These are phyloP conservation scores for Eledone cirrhosa DNA, from an alignment of 2,888 invertebrate genomes.

Conservation along the genomic window DNA sequence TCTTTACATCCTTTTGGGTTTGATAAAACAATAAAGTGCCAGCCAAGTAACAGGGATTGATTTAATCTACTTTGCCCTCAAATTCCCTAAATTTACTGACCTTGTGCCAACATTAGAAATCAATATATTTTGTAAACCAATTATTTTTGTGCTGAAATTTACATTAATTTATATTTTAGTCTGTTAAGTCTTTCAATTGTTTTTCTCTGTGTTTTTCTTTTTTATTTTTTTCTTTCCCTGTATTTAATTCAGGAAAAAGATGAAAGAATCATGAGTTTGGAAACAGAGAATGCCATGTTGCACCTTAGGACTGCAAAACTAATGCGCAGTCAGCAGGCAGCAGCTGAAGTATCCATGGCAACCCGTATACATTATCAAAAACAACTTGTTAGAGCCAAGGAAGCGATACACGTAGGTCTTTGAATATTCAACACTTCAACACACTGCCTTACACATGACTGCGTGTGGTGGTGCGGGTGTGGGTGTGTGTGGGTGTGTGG, in stretches of 20 bases:
- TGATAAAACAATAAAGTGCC: too few relatives aligned
- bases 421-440: too few relatives aligned
- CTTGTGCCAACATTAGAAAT: neutral
- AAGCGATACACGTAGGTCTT: too few relatives aligned
- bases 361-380: constrained; percentile 20
- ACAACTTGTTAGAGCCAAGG: neutral
- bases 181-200: neutral
- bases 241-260: constrained; percentile 49
- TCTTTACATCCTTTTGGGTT: too few relatives aligned
- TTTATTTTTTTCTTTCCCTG: neutral
- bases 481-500: too few relatives aligned
- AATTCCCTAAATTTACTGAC: too few relatives aligned
- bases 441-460: too few relatives aligned
- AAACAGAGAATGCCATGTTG: constrained; percentile 62
- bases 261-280: constrained; percentile 55
- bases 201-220: neutral
- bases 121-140: neutral
- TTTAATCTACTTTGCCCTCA: too few relatives aligned
- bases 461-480: too few relatives aligned
- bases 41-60: too few relatives aligned
- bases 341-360: constrained; percentile 36
- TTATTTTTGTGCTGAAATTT: neutral
- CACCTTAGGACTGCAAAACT: constrained; percentile 59
- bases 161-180: neutral
- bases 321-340: constrained; percentile 45